A percentile compares a stretch with the other conserved stretches of the same genome.
These are phyloP conservation scores for Protodeltote pygarga DNA, from an alignment of 2,888 invertebrate genomes.

Conservation along the genomic window DNA sequence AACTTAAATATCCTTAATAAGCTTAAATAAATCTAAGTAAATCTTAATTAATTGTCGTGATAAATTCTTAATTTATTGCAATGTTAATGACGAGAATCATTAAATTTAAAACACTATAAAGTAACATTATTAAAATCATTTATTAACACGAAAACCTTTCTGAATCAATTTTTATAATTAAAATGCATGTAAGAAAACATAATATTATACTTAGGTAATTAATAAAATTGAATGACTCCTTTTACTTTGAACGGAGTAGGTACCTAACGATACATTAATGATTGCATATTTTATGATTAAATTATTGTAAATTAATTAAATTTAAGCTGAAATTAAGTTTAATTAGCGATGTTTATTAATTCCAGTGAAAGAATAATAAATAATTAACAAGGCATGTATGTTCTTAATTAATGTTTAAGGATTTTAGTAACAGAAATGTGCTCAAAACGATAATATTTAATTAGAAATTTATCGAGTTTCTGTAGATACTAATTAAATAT, in stretches of 20 bases:
- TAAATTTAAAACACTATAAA: conserved; percentile 13
- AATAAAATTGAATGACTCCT: conserved; percentile 27
- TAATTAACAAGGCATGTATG: conserved; percentile 40
- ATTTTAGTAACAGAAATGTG: conserved; percentile 5
- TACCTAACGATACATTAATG: conserved; percentile 24
- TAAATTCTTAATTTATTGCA: no score
- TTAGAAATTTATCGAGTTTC: no score
- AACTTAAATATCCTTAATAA: no score
- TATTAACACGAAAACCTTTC: conserved; percentile 6
- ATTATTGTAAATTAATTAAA: conserved; percentile 41
- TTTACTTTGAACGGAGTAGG: conserved; percentile 10
- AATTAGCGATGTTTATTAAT: conserved; percentile 41
- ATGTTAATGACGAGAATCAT: no score
- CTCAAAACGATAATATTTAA: no score
- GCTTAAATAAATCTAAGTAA: no score
- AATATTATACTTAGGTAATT: conserved; percentile 21
- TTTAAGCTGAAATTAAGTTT: conserved; percentile 40
- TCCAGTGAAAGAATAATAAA: conserved; percentile 36
- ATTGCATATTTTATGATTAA: conserved; percentile 40
- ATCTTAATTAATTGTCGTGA: no score
- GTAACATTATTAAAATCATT: conserved; percentile 14
- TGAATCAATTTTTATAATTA: no score
- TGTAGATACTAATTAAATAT: no score
- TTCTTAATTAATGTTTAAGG: conserved; percentile 31
- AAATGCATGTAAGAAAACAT: conserved; percentile 26